Conservation (phyloP, 1,140 invertebrate species). For the Drosophila ironensis region DNA sequence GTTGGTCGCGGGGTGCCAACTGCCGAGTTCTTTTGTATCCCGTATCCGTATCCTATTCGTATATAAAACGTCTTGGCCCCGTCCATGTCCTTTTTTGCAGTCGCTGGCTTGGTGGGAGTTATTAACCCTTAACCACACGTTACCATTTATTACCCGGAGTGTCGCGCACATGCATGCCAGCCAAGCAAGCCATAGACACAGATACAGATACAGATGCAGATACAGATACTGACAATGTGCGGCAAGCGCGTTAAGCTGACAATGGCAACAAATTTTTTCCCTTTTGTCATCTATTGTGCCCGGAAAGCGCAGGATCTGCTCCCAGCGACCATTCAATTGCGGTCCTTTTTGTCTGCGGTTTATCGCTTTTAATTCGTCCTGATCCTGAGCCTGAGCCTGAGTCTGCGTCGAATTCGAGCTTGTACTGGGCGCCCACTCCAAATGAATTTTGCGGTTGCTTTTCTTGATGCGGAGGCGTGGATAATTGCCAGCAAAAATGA, state of each 20-base stretch:
- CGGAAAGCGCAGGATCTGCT: conserved; percentile 11
- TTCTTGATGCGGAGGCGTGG: conserved; percentile 25
- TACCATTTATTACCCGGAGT: conserved; percentile 73
- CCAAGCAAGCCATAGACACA: not conserved
- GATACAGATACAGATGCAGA: not conserved
- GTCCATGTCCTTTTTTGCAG: conserved; percentile 12
- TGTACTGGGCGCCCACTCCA: conserved; percentile 16
- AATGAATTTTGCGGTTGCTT: conserved; percentile 20
- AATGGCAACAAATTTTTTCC: conserved; percentile 55
- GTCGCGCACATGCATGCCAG: conserved; percentile 40
- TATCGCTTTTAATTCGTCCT: conserved; percentile 73
- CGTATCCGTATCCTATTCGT: no score
- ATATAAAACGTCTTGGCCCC: conserved; percentile 61
- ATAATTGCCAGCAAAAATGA: conserved; percentile 44
- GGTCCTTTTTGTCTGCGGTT: conserved; percentile 62
- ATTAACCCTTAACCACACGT: conserved; percentile 77
- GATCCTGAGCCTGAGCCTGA: no score
- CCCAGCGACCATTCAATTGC: conserved; percentile 48
- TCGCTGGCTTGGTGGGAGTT: conserved; percentile 60
- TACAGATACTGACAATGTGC: conserved; percentile 4
- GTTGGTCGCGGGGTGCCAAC: conserved; percentile 22
- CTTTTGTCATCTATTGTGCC: conserved; percentile 24
- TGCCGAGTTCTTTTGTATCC: conserved; percentile 43
- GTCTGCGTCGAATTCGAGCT: conserved; percentile 26
- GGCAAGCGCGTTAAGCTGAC: conserved; percentile 68